Percentiles rank a stretch among this genome's conserved stretches.
Conservation (phyloP, 2,113 vertebrate species). For the Hemichromis elongatus region DNA sequence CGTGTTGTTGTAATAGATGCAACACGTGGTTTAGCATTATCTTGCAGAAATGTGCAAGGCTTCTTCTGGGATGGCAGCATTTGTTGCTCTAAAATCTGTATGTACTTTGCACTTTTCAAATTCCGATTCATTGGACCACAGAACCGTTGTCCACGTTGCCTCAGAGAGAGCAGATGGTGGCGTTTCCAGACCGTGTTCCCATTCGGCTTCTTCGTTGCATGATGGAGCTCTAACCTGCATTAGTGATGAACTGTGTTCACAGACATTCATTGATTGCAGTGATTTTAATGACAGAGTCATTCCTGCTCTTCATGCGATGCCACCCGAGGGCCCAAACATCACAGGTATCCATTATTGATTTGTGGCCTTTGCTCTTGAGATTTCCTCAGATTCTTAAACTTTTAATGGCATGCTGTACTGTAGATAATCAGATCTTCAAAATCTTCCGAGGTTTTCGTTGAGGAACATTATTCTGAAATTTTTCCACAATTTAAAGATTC, state of each 20-base stretch:
- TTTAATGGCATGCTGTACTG: background rate
- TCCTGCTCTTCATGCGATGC: background rate
- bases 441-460: fast-evolving
- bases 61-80: background rate
- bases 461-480: background rate
- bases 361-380: fast-evolving
- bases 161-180: background rate
- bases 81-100: background rate
- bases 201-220: background rate
- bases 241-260: fast-evolving
- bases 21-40: fast-evolving
- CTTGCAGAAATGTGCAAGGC: fast-evolving
- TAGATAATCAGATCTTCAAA: fast-evolving
- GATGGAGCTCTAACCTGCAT: background rate
- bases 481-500: background rate
- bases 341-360: background rate
- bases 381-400: background rate
- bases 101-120: fast-evolving
- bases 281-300: background rate
- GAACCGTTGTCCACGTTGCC: background rate
- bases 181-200: background rate
- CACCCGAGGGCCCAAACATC: background rate
- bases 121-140: fast-evolving
- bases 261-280: background rate
- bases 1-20: background rate